phyloP scores from a whole-genome alignment of 2,113 vertebrate species.

The Xiphophorus maculatus region DNA sequence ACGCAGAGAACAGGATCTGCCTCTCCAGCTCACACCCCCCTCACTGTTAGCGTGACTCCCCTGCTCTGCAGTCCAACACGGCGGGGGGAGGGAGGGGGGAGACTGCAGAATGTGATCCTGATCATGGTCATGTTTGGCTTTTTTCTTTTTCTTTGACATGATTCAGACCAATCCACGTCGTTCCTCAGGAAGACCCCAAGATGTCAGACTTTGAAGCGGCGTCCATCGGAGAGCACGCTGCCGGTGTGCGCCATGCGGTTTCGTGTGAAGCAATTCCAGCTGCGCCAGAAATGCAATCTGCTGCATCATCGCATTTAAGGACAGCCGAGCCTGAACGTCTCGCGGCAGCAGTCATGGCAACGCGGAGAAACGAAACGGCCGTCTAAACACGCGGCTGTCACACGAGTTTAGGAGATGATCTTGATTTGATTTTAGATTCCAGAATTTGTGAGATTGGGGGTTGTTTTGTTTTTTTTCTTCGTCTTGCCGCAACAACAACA shows the following conservation, averaged over 20 bases:
- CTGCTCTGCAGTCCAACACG: conserved; percentile 63
- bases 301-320: conserved; percentile 28
- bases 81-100: conserved; percentile 35
- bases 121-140: no score
- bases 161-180: not conserved
- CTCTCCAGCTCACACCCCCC: conserved; percentile 23
- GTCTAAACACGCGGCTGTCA: not conserved
- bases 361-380: not conserved
- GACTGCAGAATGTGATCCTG: conserved; percentile 54
- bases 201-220: not conserved
- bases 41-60: conserved; percentile 30
- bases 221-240: conserved; percentile 8
- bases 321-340: not conserved
- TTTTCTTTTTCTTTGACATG: no score
- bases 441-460: not conserved
- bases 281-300: conserved; percentile 51
- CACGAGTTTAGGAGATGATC: not conserved
- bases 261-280: conserved; percentile 10
- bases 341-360: not conserved
- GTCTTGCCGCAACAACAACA: no score
- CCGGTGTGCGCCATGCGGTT: conserved; percentile 7
- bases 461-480: not conserved
- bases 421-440: not conserved
- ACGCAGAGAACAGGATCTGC: conserved; percentile 25
- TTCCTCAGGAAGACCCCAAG: not conserved